Evolutionary conservation across 2,797 vertebrate genomes (phyloP).

Genomic region (Erethizon dorsatum): DNA sequence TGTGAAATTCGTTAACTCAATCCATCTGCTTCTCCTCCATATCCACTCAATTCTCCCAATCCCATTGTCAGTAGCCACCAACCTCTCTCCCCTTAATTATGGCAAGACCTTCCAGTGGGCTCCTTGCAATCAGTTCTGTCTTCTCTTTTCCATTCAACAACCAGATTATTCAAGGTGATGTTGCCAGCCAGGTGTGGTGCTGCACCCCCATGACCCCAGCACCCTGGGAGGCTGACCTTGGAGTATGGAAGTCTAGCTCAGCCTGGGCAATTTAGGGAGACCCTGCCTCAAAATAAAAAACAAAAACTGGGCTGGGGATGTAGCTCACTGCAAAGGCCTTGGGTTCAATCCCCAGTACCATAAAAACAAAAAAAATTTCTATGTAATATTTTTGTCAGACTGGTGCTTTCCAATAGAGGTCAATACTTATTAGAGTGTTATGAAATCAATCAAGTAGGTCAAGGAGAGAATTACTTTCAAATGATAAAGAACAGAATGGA

Average conservation of each 20-base stretch:
- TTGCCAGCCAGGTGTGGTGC: not conserved
- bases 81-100: not conserved
- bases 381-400: conserved; percentile 34
- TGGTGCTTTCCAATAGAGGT: conserved; percentile 32
- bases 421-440: not conserved
- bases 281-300: not conserved
- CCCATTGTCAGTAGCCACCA: not conserved
- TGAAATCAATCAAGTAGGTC: not conserved
- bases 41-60: not conserved
- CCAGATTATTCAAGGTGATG: not conserved
- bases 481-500: conserved; percentile 46
- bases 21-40: conserved; percentile 2
- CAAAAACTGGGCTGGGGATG: not conserved
- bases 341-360: not conserved
- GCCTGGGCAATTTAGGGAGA: not conserved
- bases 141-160: not conserved
- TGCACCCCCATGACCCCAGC: not conserved
- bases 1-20: conserved; percentile 7
- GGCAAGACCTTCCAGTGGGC: not conserved
- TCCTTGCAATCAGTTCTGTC: not conserved
- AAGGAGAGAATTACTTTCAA: conserved; percentile 53
- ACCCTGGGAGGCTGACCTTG: not conserved
- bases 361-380: not conserved
- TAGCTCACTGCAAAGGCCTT: not conserved
- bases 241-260: not conserved